Base-by-base conservation (phyloP, 2,797 vertebrate genomes). In the Oreochromis grahami region DNA sequence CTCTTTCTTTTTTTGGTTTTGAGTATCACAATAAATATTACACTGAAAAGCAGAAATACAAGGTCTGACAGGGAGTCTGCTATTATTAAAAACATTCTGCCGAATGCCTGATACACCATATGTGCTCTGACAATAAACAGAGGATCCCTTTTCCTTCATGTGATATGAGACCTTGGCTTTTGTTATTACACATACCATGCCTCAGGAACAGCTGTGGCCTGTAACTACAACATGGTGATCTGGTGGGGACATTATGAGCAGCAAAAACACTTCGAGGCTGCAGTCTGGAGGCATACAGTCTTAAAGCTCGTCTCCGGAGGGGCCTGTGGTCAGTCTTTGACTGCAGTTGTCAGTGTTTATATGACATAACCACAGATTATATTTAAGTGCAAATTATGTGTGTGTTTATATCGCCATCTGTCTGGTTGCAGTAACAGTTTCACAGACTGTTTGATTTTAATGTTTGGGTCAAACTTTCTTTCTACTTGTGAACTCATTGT, bases 21-120 rank as follows among this genome's bases (percentile, higher is more conserved):
- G 41, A 72, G 65, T 29, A 11, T 45, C 2, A 72, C 65, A 29
- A 19, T 48, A 77, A 81, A 11, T 77, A 86, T 79, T 84, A 8
- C 70, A 76, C 15, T 78, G 4, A 36, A 77, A 56, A 87, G 78
- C 74, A 91, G 83, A 88, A 89, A 87, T 5, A 84, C 10, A 17
- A 50, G 32, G 21, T 68, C 78, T 43, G 83, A 52, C 70, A 68
- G 32, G 7, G 6, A 43, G 26, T 79, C 77, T n/a, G 2, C 29
- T 74, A 53, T 58, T 52, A 82, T 88, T 83, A 84, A 80, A 58
- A 83, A 70, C 79, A 10, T 72, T 72, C 24, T 60, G 15, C 5
- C 8, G 34, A 80, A 84, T 26, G 51, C 3, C n/a, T 63, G 72
- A 82, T 82, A 86, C 78, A 53, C 53, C 70, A 80, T 41, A 56